Conservation (phyloP, 53 echinoderm and acorn worm species). For the Temnopleurus reevesii region DNA sequence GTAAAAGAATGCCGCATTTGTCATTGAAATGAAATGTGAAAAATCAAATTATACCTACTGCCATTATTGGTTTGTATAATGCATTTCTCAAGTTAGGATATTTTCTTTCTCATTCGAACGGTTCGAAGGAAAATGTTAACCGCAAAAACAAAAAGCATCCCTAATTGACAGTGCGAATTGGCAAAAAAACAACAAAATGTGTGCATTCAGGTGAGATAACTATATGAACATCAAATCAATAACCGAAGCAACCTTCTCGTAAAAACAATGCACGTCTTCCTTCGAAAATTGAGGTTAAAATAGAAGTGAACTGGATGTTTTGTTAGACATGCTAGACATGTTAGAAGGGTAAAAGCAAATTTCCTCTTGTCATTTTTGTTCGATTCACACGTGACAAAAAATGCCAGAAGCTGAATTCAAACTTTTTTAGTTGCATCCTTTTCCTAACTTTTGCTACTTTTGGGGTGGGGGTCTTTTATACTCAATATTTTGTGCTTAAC, state of each 20-base stretch:
- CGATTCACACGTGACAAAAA: background rate
- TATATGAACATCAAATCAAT: background rate
- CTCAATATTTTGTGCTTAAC: too few relatives aligned
- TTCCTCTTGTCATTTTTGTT: background rate
- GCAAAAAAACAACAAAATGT: background rate
- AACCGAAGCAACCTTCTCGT: background rate
- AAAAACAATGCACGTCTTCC: background rate
- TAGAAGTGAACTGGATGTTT: too few relatives aligned
- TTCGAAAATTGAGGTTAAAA: background rate
- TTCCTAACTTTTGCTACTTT: too few relatives aligned
- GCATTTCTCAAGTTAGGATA: background rate
- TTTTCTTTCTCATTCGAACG: too few relatives aligned
- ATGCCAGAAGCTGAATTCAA: background rate
- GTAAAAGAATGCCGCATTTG: constrained; percentile 5
- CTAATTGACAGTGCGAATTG: background rate
- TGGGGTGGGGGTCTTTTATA: too few relatives aligned
- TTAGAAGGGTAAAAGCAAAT: background rate
- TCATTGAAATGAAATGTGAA: background rate
- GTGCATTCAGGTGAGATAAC: too few relatives aligned
- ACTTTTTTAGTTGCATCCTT: too few relatives aligned
- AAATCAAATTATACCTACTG: background rate
- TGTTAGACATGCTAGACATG: too few relatives aligned
- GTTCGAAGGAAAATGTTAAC: too few relatives aligned
- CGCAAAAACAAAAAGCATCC: background rate
- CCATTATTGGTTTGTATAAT: background rate